Evolutionary conservation across 1,140 invertebrate species (phyloP).

Genomic region (Drosophila sucinea): DNA sequence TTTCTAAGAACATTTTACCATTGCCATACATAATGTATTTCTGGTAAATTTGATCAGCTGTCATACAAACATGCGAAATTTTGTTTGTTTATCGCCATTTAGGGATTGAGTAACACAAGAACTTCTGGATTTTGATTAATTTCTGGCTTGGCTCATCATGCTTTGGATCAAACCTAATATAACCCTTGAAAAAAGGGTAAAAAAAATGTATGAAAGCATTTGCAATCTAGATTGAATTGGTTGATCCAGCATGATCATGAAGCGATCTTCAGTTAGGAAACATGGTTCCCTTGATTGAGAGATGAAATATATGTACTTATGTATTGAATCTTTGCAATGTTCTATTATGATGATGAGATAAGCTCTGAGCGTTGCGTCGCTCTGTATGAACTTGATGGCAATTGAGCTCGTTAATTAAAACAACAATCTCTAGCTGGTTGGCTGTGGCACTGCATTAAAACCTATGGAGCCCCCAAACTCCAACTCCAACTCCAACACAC

Average conservation of each 20-base stretch:
- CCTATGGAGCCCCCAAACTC: slow-evolving; percentile 16
- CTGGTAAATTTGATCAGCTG: too few relatives aligned
- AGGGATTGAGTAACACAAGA: too few relatives aligned
- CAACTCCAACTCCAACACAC: too few relatives aligned
- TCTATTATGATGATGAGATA: slow-evolving; percentile 1
- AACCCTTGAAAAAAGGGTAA: too few relatives aligned
- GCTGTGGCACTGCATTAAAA: slow-evolving; percentile 20
- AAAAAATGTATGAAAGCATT: too few relatives aligned
- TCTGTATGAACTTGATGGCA: slow-evolving; percentile 6
- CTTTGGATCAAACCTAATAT: too few relatives aligned
- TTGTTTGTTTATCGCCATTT: too few relatives aligned
- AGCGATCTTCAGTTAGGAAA: background rate
- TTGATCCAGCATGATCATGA: background rate
- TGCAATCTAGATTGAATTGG: background rate
- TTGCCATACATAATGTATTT: too few relatives aligned
- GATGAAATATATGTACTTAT: background rate
- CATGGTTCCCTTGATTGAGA: background rate
- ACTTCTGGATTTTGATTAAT: too few relatives aligned
- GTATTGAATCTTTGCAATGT: background rate
- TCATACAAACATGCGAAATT: too few relatives aligned
- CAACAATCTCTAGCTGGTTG: slow-evolving; percentile 61
- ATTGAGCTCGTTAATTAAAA: slow-evolving; percentile 73
- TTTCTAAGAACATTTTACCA: too few relatives aligned
- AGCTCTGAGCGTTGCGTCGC: background rate
- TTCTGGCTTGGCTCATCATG: too few relatives aligned